Evolutionary conservation across 1,140 invertebrate genomes (phyloP).

Genomic region (Drosophila athabasca): DNA sequence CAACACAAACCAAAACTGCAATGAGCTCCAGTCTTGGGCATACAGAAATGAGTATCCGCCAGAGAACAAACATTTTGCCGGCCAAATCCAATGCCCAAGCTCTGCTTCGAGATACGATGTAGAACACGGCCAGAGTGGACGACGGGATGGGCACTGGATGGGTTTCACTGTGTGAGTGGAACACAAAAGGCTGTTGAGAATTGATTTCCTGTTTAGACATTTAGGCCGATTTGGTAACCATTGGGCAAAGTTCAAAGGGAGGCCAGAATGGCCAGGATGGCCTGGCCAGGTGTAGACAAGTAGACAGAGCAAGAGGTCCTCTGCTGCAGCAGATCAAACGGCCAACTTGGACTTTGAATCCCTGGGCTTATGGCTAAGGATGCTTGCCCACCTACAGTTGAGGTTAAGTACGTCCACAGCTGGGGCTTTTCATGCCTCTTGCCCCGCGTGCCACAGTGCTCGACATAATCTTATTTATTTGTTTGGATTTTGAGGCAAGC

Average conservation of each 20-base stretch:
- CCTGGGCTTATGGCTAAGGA: conserved; percentile 49
- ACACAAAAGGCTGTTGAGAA: conserved; percentile 64
- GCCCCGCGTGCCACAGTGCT: conserved; percentile 5
- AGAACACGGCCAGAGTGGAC: background rate
- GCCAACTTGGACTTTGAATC: conserved; percentile 29
- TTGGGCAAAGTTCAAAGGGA: conserved; percentile 45
- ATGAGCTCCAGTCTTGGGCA: background rate
- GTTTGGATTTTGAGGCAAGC: conserved; percentile 27
- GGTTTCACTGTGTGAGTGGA: background rate
- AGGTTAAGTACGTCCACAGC: conserved; percentile 44
- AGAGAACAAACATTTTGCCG: conserved; percentile 9
- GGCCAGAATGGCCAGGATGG: conserved; percentile 17
- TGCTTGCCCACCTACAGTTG: background rate
- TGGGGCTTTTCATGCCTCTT: too few species aligned
- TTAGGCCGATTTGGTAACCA: conserved; percentile 57
- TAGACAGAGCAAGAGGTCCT: conserved; percentile 2
- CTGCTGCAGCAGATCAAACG: conserved; percentile 59
- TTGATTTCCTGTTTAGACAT: conserved; percentile 75
- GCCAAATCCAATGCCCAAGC: conserved; percentile 12
- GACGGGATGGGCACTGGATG: background rate
- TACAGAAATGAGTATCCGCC: background rate
- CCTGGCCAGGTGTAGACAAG: conserved; percentile 28
- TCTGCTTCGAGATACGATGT: background rate
- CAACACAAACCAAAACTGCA: background rate
- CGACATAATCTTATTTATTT: conserved; percentile 32